Base-by-base conservation (phyloP, 2,113 vertebrate genomes). In the Neotoma lepida region DNA sequence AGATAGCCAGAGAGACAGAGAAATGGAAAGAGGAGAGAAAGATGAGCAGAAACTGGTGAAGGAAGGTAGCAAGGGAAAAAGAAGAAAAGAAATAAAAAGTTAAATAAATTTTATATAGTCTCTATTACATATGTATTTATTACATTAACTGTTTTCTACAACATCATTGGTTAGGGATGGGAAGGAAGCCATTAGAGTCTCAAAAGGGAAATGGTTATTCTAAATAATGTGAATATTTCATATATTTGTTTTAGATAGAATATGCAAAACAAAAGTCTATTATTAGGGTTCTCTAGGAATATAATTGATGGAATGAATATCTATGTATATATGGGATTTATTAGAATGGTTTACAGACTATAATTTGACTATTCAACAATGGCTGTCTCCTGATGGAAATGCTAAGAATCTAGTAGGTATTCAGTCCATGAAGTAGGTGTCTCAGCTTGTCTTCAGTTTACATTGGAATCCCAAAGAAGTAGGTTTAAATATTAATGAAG, bases 101-200 rank as follows among this genome's bases (percentile, higher is more conserved):
- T 24, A 80, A 78, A 86, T 63, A 71, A 2, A 82, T 92, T 94
- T 88, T 24, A 77, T 70, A 33, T 64, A 54, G 30, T 68, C 46
- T 70, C 12, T 54, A 35, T 86, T 86, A 51, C 49, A 61, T 91
- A 66, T 82, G 76, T 96, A 74, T 88, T 81, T 88, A 49, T 73
- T 15, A 76, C 15, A 28, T 76, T 78, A 86, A 82, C 4, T 94
- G 46, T 84, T 96, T 94, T 30, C 17, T 93, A 2, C 5, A 66
- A 91, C 58, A 80, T 61, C 20, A 64, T 58, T 77, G 39, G 24
- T 86, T 82, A 86, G 56, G 26, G 22, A 30, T 6, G 17, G 20
- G 46, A 10, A 49, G 44, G 49, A 10, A 70, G 20, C 51, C 76
- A 77, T 64, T 74, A 66, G 49, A 51, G 20, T 70, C 46, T 86